A percentile compares a stretch with the other conserved stretches of the same genome.
phyloP scores from a whole-genome alignment of 1,140 invertebrate genomes.

The Melipona quadrifasciata region DNA sequence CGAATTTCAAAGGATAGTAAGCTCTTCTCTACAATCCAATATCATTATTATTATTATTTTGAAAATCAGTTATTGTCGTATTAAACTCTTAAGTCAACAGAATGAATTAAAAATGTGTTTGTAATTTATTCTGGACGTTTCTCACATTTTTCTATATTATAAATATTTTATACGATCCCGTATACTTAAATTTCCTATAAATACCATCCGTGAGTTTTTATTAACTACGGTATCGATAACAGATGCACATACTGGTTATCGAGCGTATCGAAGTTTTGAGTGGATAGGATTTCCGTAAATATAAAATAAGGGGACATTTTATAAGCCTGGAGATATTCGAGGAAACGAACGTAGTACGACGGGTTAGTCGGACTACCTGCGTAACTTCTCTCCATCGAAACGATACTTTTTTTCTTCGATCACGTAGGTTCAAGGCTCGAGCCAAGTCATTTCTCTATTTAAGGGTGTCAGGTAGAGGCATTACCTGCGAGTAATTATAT shows the following conservation, averaged over 20 bases:
- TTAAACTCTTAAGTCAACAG: too few relatives aligned
- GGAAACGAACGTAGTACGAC: background rate
- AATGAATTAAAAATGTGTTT: too few relatives aligned
- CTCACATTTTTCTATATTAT: too few relatives aligned
- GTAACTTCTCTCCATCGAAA: slow-evolving; percentile 3
- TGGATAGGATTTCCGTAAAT: background rate
- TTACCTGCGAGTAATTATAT: slow-evolving; percentile 37
- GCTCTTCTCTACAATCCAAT: background rate
- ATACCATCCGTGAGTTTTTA: background rate
- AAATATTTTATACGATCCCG: background rate
- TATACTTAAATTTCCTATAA: background rate
- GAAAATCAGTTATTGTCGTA: too few relatives aligned
- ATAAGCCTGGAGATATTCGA: too few relatives aligned
- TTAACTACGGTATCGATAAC: background rate
- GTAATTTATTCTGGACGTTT: background rate
- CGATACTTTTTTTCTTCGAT: slow-evolving; percentile 5
- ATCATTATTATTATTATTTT: background rate
- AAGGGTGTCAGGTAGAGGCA: background rate
- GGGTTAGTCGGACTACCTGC: slow-evolving; percentile 6
- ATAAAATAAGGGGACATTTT: background rate
- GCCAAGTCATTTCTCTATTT: background rate
- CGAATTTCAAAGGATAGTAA: too few relatives aligned
- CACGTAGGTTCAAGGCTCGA: background rate
- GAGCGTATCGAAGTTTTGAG: background rate
- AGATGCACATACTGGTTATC: background rate